phyloP scores from a whole-genome alignment of 2,797 vertebrate genomes.

The Pyrocephalus nanus region DNA sequence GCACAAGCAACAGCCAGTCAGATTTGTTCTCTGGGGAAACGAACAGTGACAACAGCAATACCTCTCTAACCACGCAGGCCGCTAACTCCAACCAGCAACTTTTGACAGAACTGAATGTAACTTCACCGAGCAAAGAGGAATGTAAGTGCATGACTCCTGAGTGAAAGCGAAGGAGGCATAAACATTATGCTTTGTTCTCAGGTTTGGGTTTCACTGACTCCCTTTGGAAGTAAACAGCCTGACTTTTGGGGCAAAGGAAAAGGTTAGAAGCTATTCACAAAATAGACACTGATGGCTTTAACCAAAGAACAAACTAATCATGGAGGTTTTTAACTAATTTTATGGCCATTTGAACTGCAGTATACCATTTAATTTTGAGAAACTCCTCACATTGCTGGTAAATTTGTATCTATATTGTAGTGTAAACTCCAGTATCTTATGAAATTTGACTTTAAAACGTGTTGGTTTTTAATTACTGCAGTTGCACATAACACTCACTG shows the following conservation, averaged over 20 bases:
- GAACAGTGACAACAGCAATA: conserved; percentile 88
- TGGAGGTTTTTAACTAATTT: not conserved
- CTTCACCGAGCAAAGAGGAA: conserved; percentile 86
- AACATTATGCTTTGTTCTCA: not conserved
- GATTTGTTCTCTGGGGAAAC: conserved; percentile 92
- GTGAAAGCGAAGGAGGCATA: not conserved
- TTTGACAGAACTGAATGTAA: conserved; percentile 86
- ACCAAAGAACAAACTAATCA: not conserved
- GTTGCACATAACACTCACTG: not conserved
- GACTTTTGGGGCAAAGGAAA: not conserved
- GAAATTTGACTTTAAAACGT: not conserved
- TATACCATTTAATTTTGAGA: not conserved
- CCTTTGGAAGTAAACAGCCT: not conserved
- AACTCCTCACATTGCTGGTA: not conserved
- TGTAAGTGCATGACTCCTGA: conserved; percentile 77
- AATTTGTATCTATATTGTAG: not conserved
- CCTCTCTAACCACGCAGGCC: conserved; percentile 85
- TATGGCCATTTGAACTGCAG: not conserved
- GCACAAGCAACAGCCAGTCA: conserved; percentile 90
- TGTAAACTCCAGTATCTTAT: not conserved
- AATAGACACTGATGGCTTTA: not conserved
- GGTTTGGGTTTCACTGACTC: not conserved
- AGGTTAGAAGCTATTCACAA: not conserved
- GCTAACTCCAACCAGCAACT: conserved; percentile 84
- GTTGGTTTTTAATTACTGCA: not conserved